Evolutionary conservation across 2,797 vertebrate genomes (phyloP).

Genomic region (Pseudochirops corinnae): DNA sequence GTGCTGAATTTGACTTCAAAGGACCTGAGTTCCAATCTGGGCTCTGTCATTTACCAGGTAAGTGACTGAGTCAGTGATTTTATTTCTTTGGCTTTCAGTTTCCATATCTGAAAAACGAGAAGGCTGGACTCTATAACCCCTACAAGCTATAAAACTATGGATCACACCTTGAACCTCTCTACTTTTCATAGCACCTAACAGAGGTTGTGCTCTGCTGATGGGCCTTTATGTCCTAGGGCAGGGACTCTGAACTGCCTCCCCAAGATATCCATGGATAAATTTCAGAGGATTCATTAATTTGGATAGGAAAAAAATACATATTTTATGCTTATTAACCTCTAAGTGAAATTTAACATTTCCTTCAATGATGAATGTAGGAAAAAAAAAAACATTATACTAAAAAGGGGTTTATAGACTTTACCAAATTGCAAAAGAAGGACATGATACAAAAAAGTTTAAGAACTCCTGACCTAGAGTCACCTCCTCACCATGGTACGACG

Average conservation of each 20-base stretch:
- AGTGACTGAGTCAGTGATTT: not conserved
- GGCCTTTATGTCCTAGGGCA: not conserved
- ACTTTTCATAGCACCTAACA: not conserved
- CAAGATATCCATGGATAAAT: not conserved
- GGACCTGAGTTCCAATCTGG: not conserved
- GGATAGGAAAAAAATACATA: not conserved
- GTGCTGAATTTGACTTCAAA: not conserved
- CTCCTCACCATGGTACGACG: not conserved
- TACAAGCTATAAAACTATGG: not conserved
- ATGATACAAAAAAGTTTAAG: not conserved
- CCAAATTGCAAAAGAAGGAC: not conserved
- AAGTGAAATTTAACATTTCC: not conserved
- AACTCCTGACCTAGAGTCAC: not conserved
- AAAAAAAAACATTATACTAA: not conserved
- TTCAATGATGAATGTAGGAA: not conserved
- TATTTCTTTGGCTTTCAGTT: not conserved
- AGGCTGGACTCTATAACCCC: not conserved
- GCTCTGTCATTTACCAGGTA: not conserved
- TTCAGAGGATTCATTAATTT: not conserved
- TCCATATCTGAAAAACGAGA: not conserved
- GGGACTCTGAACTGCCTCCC: not conserved
- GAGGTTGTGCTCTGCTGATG: not conserved
- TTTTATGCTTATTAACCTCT: not conserved
- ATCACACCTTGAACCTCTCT: not conserved
- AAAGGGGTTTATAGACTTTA: not conserved